Percentiles rank a stretch among this genome's conserved stretches.
Evolutionary conservation across 2,888 invertebrate species (phyloP).

Genomic region (Gymnocheta viridis): DNA sequence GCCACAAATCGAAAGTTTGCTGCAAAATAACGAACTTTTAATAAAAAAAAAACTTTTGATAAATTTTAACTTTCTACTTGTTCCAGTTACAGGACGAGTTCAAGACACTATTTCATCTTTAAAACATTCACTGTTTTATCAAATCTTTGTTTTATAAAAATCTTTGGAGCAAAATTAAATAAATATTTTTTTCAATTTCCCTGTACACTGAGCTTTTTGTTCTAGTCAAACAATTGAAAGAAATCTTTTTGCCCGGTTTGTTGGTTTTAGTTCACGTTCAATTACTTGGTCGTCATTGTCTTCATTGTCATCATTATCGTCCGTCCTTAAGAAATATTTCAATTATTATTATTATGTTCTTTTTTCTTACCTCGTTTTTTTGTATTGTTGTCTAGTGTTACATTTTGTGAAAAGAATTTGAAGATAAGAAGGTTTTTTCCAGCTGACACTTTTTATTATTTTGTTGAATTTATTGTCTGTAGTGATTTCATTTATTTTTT

Average conservation of each 20-base stretch:
- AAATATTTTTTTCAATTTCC: too few species aligned
- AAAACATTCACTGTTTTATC: too few species aligned
- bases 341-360: slow-evolving; percentile 35
- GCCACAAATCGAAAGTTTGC: too few species aligned
- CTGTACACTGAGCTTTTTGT: background rate
- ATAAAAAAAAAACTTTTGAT: too few species aligned
- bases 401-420: background rate
- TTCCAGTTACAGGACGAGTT: too few species aligned
- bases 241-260: slow-evolving; percentile 15
- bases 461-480: slow-evolving; percentile 13
- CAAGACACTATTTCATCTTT: too few species aligned
- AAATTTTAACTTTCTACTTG: too few species aligned
- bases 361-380: background rate
- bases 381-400: slow-evolving; percentile 1
- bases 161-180: too few species aligned
- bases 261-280: slow-evolving; percentile 12
- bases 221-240: background rate
- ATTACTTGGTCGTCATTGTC: slow-evolving; percentile 31
- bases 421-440: background rate
- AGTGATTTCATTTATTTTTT: slow-evolving; percentile 25
- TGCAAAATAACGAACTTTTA: too few species aligned
- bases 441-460: slow-evolving; percentile 13
- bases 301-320: slow-evolving; percentile 21
- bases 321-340: slow-evolving; percentile 52
- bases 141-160: too few species aligned